Conservation (phyloP, 2,113 vertebrate genomes). For the Arothron firmamentum region DNA sequence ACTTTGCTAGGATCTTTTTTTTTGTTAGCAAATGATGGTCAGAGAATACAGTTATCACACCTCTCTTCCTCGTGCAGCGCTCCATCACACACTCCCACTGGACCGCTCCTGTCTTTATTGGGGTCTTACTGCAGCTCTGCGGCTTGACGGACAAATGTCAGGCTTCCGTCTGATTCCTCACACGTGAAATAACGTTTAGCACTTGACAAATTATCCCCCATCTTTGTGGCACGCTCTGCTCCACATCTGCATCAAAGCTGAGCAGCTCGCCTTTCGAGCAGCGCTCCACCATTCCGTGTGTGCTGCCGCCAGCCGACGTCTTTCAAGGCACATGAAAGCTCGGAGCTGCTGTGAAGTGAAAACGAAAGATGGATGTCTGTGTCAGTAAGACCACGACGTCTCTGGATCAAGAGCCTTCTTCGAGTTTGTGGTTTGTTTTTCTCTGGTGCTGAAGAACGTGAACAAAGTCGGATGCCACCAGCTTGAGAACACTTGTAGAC, state of each 20-base stretch:
- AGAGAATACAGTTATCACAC: not conserved
- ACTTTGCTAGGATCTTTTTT: too few relatives aligned
- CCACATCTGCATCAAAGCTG: slow-evolving; percentile 77
- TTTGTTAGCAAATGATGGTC: too few relatives aligned
- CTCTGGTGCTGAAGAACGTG: not conserved
- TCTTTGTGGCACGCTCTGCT: slow-evolving; percentile 47
- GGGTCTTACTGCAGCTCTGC: slow-evolving; percentile 4
- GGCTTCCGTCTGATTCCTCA: slow-evolving; percentile 43
- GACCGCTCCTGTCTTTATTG: slow-evolving; percentile 11
- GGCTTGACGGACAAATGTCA: slow-evolving; percentile 24
- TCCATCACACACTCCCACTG: not conserved
- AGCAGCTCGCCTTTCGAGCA: slow-evolving; percentile 54
- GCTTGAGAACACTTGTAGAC: slow-evolving; percentile 43
- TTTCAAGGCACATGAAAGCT: slow-evolving; percentile 71
- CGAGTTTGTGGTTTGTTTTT: slow-evolving; percentile 18
- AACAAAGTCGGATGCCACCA: slow-evolving; percentile 34
- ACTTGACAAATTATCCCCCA: slow-evolving; percentile 51
- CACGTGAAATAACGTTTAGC: slow-evolving; percentile 54
- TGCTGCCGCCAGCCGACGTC: slow-evolving; percentile 61
- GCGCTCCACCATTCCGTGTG: slow-evolving; percentile 55
- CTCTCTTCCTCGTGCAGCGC: not conserved
- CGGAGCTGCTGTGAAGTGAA: slow-evolving; percentile 66
- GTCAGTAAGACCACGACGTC: slow-evolving; percentile 25
- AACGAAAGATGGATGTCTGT: slow-evolving; percentile 35
- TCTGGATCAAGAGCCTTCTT: slow-evolving; percentile 22